These are phyloP conservation scores for Camelus bactrianus DNA, from an alignment of 2,113 vertebrate species.

Conservation along the genomic window DNA sequence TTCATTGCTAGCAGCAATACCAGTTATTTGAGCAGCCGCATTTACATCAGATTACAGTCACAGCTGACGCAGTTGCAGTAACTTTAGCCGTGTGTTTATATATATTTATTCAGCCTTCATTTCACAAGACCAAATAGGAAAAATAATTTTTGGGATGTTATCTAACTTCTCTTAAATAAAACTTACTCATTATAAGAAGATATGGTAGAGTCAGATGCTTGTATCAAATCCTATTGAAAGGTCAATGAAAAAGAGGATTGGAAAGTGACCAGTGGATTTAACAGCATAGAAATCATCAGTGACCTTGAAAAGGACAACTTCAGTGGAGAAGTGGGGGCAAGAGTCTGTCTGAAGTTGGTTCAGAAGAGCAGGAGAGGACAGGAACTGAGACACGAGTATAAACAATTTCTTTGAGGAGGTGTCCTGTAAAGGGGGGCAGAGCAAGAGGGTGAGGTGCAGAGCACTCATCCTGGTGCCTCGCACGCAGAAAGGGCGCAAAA, in stretches of 20 bases:
- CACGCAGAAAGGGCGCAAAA: neutral
- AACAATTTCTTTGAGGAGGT: slow-evolving; percentile 20
- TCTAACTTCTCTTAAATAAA: neutral
- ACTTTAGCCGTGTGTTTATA: neutral
- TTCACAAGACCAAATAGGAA: neutral
- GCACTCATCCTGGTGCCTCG: neutral
- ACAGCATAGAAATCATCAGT: slow-evolving; percentile 32
- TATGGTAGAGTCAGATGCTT: neutral
- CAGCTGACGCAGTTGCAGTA: neutral
- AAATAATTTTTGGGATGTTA: neutral
- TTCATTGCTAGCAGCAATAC: neutral
- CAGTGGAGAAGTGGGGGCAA: neutral
- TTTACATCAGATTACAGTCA: neutral
- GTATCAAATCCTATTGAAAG: neutral
- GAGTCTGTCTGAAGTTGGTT: slow-evolving; percentile 57
- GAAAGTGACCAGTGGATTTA: slow-evolving; percentile 30
- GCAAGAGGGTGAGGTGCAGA: neutral
- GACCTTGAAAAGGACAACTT: slow-evolving; percentile 27
- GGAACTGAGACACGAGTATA: neutral
- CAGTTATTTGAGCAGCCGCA: neutral
- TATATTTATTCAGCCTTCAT: neutral
- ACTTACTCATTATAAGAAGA: neutral
- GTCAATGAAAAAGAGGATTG: neutral
- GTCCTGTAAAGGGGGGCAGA: neutral
- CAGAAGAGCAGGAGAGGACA: slow-evolving; percentile 28